Conservation (phyloP, 2,797 vertebrate genomes). For the Taeniopygia guttata region DNA sequence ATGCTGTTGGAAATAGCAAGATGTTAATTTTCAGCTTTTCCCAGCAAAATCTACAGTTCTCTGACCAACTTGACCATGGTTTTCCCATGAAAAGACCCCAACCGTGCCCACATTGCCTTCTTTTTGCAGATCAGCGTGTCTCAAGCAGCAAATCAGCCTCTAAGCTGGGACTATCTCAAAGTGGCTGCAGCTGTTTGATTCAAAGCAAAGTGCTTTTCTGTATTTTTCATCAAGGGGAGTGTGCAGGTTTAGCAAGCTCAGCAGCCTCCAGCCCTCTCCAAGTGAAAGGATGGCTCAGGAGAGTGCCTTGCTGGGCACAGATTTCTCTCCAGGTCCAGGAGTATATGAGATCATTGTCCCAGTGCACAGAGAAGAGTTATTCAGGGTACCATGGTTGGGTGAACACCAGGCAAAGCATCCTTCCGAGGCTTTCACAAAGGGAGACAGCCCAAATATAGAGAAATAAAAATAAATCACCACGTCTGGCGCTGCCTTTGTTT, state of each 20-base stretch:
- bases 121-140: not conserved
- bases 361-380: not conserved
- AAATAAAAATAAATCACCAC: conserved; percentile 43
- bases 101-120: not conserved
- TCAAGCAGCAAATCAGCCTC: not conserved
- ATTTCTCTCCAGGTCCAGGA: not conserved
- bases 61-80: rapidly evolving
- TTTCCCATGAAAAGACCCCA: not conserved
- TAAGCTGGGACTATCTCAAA: not conserved
- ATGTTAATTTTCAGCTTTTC: conserved; percentile 52
- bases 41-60: not conserved
- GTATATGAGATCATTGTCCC: not conserved
- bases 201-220: not conserved
- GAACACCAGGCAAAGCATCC: not conserved
- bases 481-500: conserved; percentile 1
- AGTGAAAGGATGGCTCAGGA: not conserved
- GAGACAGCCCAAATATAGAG: conserved; percentile 46
- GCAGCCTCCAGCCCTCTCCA: not conserved
- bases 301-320: not conserved
- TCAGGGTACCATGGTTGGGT: not conserved
- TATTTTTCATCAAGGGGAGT: not conserved
- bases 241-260: not conserved
- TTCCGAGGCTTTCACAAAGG: not conserved
- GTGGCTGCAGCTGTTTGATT: not conserved
- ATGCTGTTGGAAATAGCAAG: conserved; percentile 82